Evolutionary conservation across 92 coral and sea anemone genomes (phyloP).

Genomic region (Porites cylindrica): DNA sequence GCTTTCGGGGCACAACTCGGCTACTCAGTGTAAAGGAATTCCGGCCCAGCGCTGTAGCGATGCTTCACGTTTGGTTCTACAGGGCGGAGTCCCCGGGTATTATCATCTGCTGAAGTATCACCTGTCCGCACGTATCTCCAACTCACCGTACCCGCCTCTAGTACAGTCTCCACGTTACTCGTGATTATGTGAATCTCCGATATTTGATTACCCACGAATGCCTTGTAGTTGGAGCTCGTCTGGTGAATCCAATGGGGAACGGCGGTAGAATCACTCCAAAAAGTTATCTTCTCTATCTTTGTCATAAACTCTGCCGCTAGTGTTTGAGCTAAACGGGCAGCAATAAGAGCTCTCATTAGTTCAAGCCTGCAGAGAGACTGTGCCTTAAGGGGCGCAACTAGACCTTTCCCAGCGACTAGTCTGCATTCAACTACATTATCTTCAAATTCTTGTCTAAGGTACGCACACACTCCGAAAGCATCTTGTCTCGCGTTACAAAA

Average conservation of each 20-base stretch:
- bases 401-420: not conserved
- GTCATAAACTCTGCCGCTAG: slow-evolving; percentile 1
- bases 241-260: slow-evolving; percentile 41
- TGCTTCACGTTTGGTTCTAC: not conserved
- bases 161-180: slow-evolving; percentile 37
- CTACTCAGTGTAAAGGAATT: not conserved
- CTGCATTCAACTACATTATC: not conserved
- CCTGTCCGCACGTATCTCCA: slow-evolving; percentile 22
- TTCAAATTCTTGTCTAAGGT: not conserved
- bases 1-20: slow-evolving; percentile 7
- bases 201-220: slow-evolving; percentile 41
- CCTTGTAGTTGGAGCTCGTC: not conserved
- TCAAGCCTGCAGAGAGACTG: not conserved
- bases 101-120: slow-evolving; percentile 33
- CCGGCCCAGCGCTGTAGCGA: slow-evolving; percentile 8
- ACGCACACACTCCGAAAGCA: not conserved
- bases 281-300: slow-evolving; percentile 18
- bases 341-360: no score
- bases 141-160: slow-evolving; percentile 10
- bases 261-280: slow-evolving; percentile 44
- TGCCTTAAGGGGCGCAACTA: not conserved
- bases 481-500: not conserved
- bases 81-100: not conserved
- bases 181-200: slow-evolving; percentile 46
- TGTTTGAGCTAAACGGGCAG: no score